Evolutionary conservation across 1,140 invertebrate genomes (phyloP).

Genomic region (Cherax destructor): DNA sequence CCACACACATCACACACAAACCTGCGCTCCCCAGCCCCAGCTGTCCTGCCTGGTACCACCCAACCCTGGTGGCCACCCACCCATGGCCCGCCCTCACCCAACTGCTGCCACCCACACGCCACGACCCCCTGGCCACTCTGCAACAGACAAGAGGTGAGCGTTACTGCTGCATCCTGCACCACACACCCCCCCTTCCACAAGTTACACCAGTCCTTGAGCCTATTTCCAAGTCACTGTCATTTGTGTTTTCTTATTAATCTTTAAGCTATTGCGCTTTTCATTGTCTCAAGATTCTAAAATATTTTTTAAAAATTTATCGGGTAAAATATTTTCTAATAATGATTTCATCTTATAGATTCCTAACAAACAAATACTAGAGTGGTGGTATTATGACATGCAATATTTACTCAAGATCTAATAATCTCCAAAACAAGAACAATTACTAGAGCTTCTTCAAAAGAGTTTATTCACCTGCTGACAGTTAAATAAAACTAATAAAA

Average conservation of each 20-base stretch:
- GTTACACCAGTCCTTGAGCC: neutral
- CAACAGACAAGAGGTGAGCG: slow-evolving; percentile 59
- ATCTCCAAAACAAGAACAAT: neutral
- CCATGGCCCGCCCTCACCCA: slow-evolving; percentile 64
- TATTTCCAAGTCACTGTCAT: neutral
- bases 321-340: neutral
- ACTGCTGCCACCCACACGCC: slow-evolving; percentile 63
- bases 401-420: neutral
- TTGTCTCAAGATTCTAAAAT: too few species aligned
- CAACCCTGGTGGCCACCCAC: slow-evolving; percentile 50
- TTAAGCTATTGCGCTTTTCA: too few species aligned
- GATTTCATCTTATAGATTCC: neutral
- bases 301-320: neutral
- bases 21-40: slow-evolving; percentile 71
- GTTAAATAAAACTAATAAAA: neutral
- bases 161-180: slow-evolving; percentile 49
- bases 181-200: neutral
- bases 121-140: slow-evolving; percentile 61
- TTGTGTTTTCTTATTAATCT: neutral
- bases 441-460: neutral
- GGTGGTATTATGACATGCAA: neutral
- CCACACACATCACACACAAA: slow-evolving; percentile 73
- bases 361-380: neutral
- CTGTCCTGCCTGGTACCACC: slow-evolving; percentile 34
- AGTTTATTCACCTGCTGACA: neutral